Conservation (phyloP, 2,113 vertebrate species). For the Tachysurus vachellii region DNA sequence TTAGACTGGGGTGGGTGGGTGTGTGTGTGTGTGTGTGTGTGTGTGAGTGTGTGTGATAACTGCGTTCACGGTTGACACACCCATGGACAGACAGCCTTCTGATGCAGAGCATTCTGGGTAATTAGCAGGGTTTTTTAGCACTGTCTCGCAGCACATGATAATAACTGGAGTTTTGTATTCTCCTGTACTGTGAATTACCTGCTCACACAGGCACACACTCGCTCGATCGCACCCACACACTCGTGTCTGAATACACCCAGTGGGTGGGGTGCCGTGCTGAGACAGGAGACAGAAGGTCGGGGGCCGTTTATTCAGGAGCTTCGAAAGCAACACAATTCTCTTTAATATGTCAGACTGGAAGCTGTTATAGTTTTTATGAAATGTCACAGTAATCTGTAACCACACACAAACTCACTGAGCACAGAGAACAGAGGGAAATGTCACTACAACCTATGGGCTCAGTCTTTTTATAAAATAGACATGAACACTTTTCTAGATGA, state of each 20-base stretch:
- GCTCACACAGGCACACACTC: neutral
- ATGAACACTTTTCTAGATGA: neutral
- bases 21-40: too few relatives aligned
- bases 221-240: neutral
- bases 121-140: constrained; percentile 37
- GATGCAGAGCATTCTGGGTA: constrained; percentile 44
- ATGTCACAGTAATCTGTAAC: constrained; percentile 31
- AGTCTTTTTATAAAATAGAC: neutral
- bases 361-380: constrained; percentile 30
- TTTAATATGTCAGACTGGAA: constrained; percentile 20
- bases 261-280: constrained; percentile 16
- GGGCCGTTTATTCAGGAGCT: neutral
- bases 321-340: constrained; percentile 1
- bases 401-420: neutral
- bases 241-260: neutral
- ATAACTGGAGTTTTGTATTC: neutral
- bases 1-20: neutral
- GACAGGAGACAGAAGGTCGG: neutral
- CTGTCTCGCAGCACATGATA: neutral
- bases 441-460: neutral
- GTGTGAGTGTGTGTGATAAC: neutral
- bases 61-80: constrained; percentile 20
- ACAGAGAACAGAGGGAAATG: neutral
- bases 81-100: constrained; percentile 15
- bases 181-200: neutral